phyloP scores from a whole-genome alignment of 2,797 vertebrate species.

The Momotus momota region DNA sequence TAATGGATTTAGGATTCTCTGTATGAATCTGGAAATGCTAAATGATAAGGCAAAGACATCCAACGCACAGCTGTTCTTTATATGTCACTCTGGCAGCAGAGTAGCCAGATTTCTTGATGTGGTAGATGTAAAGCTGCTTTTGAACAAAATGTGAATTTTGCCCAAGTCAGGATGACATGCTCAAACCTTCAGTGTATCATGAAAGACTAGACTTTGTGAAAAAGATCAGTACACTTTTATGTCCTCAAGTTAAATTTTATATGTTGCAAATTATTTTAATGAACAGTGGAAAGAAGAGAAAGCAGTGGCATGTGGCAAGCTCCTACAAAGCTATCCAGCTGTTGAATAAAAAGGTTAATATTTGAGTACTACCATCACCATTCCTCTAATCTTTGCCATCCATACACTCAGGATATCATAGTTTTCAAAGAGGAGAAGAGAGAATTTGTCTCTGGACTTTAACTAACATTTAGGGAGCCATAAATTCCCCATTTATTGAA shows the following conservation, averaged over 20 bases:
- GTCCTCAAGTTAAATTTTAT: neutral
- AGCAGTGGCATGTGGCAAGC: neutral
- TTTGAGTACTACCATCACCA: neutral
- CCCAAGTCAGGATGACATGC: neutral
- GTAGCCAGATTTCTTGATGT: neutral
- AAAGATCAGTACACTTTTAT: neutral
- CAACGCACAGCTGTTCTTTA: neutral
- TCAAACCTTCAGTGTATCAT: neutral
- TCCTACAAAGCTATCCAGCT: constrained; percentile 12
- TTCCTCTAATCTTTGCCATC: constrained; percentile 21
- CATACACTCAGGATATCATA: neutral
- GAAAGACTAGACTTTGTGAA: neutral
- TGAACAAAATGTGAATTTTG: neutral
- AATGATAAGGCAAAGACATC: neutral
- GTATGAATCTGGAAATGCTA: neutral
- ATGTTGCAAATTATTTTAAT: neutral
- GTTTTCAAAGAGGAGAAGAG: neutral
- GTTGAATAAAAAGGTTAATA: neutral
- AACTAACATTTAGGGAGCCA: neutral
- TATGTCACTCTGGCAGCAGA: neutral
- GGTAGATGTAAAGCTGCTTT: neutral
- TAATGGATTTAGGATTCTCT: neutral
- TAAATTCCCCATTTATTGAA: constrained; percentile 10
- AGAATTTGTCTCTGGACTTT: neutral
- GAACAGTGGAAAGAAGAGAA: neutral